Conservation (phyloP, 1,140 invertebrate genomes). For the Megalopta genalis region DNA sequence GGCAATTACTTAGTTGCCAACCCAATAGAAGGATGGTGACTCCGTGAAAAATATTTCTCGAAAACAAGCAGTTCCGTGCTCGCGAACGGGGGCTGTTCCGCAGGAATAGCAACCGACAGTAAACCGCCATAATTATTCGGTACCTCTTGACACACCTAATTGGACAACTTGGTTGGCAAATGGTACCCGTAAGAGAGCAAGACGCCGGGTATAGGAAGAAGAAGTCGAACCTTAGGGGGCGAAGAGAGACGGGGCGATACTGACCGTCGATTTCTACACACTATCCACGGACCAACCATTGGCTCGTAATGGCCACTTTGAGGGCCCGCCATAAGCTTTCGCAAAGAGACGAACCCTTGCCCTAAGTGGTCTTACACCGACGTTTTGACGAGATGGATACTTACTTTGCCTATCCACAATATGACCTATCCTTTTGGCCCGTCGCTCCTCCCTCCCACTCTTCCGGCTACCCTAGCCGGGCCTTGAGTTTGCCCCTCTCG, state of each 20-base stretch:
- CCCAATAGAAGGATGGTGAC: too few species aligned
- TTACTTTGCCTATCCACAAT: conserved; percentile 71
- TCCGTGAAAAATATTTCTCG: conserved; percentile 1
- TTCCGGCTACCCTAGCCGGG: not conserved
- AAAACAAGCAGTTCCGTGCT: conserved; percentile 21
- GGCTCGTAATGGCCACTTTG: conserved; percentile 78
- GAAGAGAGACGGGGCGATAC: conserved; percentile 35
- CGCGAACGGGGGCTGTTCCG: conserved; percentile 22
- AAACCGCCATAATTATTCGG: conserved; percentile 66
- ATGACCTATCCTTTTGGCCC: conserved; percentile 64
- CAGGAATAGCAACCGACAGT: conserved; percentile 29
- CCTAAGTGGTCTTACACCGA: conserved; percentile 74
- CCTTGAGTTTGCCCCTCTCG: conserved; percentile 27
- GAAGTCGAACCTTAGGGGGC: conserved; percentile 15
- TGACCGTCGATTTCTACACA: conserved; percentile 64
- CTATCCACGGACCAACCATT: conserved; percentile 62
- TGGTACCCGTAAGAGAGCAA: conserved; percentile 60
- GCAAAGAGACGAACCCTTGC: conserved; percentile 69
- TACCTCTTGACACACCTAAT: conserved; percentile 69
- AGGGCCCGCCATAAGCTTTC: conserved; percentile 73
- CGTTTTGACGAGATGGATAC: conserved; percentile 68
- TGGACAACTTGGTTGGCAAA: conserved; percentile 69
- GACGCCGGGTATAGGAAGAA: conserved; percentile 46
- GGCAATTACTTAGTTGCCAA: too few species aligned
- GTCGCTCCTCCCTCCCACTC: conserved; percentile 9